These are phyloP conservation scores for Aphelocoma californica DNA, from an alignment of 2,797 vertebrate genomes.

Conservation along the genomic window DNA sequence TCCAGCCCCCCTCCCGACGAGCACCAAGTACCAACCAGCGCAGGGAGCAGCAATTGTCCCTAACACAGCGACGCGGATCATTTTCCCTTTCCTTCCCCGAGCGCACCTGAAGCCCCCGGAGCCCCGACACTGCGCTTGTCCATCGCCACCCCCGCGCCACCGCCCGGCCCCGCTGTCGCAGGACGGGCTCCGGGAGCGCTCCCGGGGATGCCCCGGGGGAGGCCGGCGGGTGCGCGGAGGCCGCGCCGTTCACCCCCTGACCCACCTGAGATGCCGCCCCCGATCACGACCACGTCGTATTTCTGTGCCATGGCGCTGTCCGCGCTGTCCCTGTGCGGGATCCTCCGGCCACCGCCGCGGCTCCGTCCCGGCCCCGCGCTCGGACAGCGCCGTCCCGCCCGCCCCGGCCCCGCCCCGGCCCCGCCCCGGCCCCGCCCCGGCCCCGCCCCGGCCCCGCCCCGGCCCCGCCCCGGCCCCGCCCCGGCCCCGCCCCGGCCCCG, in stretches of 20 bases:
- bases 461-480: not conserved
- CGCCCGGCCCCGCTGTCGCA: not conserved
- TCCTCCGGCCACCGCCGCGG: not conserved
- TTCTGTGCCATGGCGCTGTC: not conserved
- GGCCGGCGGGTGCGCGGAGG: not conserved
- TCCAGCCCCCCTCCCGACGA: too few species aligned
- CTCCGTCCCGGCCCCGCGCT: not conserved
- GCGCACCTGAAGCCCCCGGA: not conserved
- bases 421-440: not conserved
- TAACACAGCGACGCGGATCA: rapidly evolving
- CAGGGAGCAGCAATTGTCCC: not conserved
- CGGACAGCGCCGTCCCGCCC: not conserved
- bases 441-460: not conserved
- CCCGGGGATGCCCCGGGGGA: not conserved
- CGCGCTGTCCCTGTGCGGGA: not conserved
- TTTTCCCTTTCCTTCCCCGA: rapidly evolving
- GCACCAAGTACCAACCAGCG: not conserved
- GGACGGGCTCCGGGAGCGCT: not conserved
- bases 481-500: not conserved
- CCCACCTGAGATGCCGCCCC: conserved; percentile 58
- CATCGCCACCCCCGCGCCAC: not conserved
- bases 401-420: not conserved
- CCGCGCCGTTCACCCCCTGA: rapidly evolving
- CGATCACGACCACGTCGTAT: conserved; percentile 50
- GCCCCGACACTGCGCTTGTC: rapidly evolving